phyloP scores from a whole-genome alignment of 1,140 invertebrate genomes.

The Drosophila ficusphila region DNA sequence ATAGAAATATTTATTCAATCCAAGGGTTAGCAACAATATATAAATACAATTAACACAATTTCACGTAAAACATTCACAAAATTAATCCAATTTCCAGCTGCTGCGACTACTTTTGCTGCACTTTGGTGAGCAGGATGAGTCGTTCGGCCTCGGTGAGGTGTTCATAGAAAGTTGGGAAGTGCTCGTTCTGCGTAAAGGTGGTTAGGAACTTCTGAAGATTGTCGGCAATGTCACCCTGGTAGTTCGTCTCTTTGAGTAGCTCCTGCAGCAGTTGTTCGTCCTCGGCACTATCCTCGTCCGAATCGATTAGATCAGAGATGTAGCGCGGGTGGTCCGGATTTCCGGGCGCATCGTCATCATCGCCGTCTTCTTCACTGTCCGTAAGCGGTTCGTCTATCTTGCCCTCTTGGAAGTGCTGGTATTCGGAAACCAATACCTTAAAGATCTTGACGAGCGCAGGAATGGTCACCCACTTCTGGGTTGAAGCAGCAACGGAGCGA shows the following conservation, averaged over 20 bases:
- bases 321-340: slow-evolving; percentile 54
- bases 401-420: slow-evolving; percentile 85
- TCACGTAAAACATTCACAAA: slow-evolving; percentile 6
- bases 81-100: not conserved
- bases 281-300: slow-evolving; percentile 82
- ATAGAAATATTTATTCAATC: slow-evolving; percentile 42
- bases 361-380: slow-evolving; percentile 76
- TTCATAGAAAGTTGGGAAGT: slow-evolving; percentile 86
- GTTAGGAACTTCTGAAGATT: slow-evolving; percentile 87
- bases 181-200: slow-evolving; percentile 87
- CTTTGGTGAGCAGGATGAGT: slow-evolving; percentile 40
- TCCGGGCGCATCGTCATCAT: slow-evolving; percentile 47
- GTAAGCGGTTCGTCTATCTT: slow-evolving; percentile 84
- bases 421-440: slow-evolving; percentile 86
- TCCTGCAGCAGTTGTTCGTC: slow-evolving; percentile 86
- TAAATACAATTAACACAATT: slow-evolving; percentile 57
- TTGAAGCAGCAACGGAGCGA: slow-evolving; percentile 71
- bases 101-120: slow-evolving; percentile 52
- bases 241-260: slow-evolving; percentile 87
- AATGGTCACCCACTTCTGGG: slow-evolving; percentile 85
- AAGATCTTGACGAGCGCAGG: slow-evolving; percentile 86
- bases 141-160: slow-evolving; percentile 85
- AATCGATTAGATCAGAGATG: slow-evolving; percentile 71
- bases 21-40: slow-evolving; percentile 45
- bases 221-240: slow-evolving; percentile 86